These are phyloP conservation scores for Linnaemya tessellans DNA, from an alignment of 2,888 invertebrate species.

Conservation along the genomic window DNA sequence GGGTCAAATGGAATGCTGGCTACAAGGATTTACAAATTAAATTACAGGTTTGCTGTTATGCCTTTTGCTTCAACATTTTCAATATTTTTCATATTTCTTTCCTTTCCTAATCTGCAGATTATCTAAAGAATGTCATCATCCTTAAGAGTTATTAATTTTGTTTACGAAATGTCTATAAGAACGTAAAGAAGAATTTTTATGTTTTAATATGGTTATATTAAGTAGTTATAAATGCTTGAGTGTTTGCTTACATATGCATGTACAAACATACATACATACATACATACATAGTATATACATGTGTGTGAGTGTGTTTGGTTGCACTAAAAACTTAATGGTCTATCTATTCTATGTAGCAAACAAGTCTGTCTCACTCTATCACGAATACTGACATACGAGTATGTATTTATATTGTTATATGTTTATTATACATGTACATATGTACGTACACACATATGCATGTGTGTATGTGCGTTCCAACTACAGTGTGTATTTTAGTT, in stretches of 20 bases:
- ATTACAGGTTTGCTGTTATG: not conserved
- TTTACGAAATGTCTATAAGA: not conserved
- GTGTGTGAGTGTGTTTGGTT: not conserved
- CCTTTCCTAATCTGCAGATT: slow-evolving; percentile 3
- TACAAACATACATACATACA: not conserved
- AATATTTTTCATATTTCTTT: not conserved
- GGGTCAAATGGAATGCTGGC: not conserved
- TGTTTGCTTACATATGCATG: not conserved
- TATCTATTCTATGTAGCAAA: not conserved
- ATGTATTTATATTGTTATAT: no score
- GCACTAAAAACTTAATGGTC: slow-evolving; percentile 18
- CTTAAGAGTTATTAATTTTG: slow-evolving; percentile 36
- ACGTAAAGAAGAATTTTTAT: slow-evolving; percentile 3
- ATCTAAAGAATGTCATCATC: slow-evolving; percentile 55
- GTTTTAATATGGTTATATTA: slow-evolving; percentile 34
- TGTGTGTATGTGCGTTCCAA: not conserved
- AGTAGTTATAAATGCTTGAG: not conserved
- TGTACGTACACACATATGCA: not conserved
- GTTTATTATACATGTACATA: no score
- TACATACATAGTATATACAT: not conserved
- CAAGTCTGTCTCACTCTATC: not conserved
- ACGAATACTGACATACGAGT: not conserved
- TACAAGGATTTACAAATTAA: not conserved
- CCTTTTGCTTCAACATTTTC: not conserved
- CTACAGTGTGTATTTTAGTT: slow-evolving; percentile 18